A percentile compares a stretch with the other conserved stretches of the same genome.
Evolutionary conservation across 2,888 invertebrate genomes (phyloP).

Genomic region (Clitarchus hookeri): DNA sequence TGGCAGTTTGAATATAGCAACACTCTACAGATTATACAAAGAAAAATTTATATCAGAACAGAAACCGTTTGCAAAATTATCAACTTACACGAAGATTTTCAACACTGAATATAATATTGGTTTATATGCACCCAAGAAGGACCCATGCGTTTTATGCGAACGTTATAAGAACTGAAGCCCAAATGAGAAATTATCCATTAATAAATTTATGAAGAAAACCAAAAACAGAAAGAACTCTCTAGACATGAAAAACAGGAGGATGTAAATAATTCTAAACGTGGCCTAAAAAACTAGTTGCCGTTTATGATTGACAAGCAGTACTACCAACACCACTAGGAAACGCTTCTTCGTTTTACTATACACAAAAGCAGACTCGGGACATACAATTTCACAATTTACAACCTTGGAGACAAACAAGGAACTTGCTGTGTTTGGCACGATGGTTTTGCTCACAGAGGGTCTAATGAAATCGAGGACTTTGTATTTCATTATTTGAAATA

Average conservation of each 20-base stretch:
- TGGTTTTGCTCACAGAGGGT: constrained; percentile 16
- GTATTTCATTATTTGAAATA: constrained; percentile 23
- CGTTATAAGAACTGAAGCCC: not conserved
- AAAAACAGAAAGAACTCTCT: constrained; percentile 18
- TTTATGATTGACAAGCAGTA: not conserved
- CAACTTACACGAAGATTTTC: not conserved
- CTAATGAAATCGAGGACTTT: not conserved
- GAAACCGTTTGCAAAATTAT: not conserved
- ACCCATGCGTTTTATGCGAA: not conserved
- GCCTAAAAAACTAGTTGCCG: constrained; percentile 1
- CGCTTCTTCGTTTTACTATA: too few species aligned
- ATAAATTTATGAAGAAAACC: not conserved
- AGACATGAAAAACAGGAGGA: not conserved
- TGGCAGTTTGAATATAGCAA: constrained; percentile 11
- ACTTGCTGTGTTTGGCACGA: not conserved
- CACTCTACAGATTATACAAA: not conserved
- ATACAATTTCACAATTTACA: not conserved
- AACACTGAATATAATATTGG: not conserved
- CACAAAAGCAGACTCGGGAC: not conserved
- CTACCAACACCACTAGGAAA: not conserved
- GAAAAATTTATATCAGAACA: not conserved
- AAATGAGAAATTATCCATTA: constrained; percentile 11
- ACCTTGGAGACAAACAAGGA: not conserved
- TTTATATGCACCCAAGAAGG: constrained; percentile 16
- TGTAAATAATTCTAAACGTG: not conserved